Conservation (phyloP, 2,113 vertebrate genomes). For the Bucco capensis region DNA sequence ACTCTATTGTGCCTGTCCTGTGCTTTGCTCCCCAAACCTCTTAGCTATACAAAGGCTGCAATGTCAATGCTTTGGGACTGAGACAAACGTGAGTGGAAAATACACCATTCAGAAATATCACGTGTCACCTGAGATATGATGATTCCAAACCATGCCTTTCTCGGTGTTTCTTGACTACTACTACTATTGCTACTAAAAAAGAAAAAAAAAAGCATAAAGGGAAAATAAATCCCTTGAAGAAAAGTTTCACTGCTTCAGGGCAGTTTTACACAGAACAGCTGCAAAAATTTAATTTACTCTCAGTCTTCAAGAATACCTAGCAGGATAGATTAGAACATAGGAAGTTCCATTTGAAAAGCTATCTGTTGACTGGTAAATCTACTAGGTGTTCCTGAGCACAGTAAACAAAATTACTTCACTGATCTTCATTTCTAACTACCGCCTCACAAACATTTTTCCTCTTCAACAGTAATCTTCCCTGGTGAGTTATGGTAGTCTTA, state of each 20-base stretch:
- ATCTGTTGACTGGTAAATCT: not conserved
- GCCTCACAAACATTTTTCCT: not conserved
- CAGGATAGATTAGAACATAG: not conserved
- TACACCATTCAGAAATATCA: not conserved
- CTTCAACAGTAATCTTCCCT: not conserved
- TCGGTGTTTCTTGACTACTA: not conserved
- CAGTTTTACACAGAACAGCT: not conserved
- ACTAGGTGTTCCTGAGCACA: not conserved
- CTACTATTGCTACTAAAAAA: not conserved
- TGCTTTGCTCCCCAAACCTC: not conserved
- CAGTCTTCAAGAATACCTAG: not conserved
- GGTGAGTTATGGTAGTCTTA: not conserved
- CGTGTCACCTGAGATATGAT: fast-evolving
- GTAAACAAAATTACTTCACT: not conserved
- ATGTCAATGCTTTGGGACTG: fast-evolving
- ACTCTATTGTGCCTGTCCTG: not conserved
- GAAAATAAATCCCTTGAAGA: not conserved
- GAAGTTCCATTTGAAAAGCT: not conserved
- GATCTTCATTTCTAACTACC: not conserved
- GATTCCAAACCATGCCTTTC: not conserved
- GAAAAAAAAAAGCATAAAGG: too few species aligned
- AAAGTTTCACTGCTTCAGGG: not conserved
- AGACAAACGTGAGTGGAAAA: not conserved
- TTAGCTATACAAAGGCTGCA: not conserved
- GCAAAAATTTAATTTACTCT: not conserved